These are phyloP conservation scores for Cydia fagiglandana DNA, from an alignment of 1,140 invertebrate genomes.

Conservation along the genomic window DNA sequence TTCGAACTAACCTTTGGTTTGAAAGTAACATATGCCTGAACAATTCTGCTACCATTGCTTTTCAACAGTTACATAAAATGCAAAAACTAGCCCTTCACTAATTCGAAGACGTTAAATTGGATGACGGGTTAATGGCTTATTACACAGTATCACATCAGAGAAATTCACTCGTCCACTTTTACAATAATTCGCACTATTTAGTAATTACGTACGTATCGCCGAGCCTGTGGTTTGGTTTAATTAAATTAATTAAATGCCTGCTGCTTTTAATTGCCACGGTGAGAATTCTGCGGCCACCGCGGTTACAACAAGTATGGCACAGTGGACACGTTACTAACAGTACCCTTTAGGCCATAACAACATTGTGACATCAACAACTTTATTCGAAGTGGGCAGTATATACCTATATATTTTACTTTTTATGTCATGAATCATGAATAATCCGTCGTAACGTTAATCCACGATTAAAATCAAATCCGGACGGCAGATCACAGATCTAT, in stretches of 20 bases:
- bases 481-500: too few relatives aligned
- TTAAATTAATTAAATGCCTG: slow-evolving; percentile 30
- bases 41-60: background rate
- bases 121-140: background rate
- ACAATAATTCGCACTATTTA: slow-evolving; percentile 18
- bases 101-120: background rate
- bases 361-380: too few relatives aligned
- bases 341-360: too few relatives aligned
- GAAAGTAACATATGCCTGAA: too few relatives aligned
- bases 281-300: slow-evolving; percentile 25
- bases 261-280: slow-evolving; percentile 17
- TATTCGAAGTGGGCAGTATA: too few relatives aligned
- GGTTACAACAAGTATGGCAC: background rate
- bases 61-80: background rate
- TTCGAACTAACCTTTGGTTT: too few relatives aligned
- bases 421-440: too few relatives aligned
- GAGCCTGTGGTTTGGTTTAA: slow-evolving; percentile 30
- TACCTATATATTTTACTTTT: too few relatives aligned
- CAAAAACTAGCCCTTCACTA: background rate
- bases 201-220: slow-evolving; percentile 14
- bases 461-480: too few relatives aligned
- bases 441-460: too few relatives aligned
- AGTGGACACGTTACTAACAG: background rate
- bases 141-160: slow-evolving; percentile 5
- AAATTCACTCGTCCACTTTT: slow-evolving; percentile 2